Conservation (phyloP, 2,888 invertebrate species). For the Acanthoscelides obtectus region DNA sequence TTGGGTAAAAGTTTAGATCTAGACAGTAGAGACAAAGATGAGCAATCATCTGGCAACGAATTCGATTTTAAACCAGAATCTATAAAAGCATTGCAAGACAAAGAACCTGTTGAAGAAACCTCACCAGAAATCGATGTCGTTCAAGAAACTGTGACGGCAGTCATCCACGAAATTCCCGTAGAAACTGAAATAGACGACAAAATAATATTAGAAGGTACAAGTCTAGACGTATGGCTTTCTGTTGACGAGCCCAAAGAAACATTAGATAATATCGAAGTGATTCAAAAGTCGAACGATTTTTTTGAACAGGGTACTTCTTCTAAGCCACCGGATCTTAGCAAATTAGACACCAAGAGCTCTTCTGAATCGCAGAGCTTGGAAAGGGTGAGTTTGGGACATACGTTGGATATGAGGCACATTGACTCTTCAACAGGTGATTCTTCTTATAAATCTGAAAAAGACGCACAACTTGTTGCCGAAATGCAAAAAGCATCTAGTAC, state of each 20-base stretch:
- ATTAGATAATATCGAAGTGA: conserved; percentile 41
- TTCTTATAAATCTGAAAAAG: conserved; percentile 44
- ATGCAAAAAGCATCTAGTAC: conserved; percentile 42
- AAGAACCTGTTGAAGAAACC: conserved; percentile 34
- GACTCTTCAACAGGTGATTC: conserved; percentile 46
- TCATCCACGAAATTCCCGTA: conserved; percentile 30
- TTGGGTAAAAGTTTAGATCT: conserved; percentile 47
- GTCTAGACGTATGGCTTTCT: conserved; percentile 48
- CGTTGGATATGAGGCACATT: conserved; percentile 46
- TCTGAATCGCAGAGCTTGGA: conserved; percentile 45
- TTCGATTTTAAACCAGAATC: conserved; percentile 43
- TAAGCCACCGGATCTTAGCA: conserved; percentile 44
- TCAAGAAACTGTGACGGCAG: conserved; percentile 32
- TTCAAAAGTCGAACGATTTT: conserved; percentile 45
- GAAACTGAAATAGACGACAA: conserved; percentile 31
- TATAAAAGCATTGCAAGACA: conserved; percentile 26
- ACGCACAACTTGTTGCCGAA: conserved; percentile 41
- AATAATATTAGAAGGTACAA: conserved; percentile 46
- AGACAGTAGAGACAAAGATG: conserved; percentile 38
- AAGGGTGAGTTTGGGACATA: conserved; percentile 43
- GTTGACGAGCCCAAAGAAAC: conserved; percentile 40
- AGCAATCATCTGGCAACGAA: conserved; percentile 30
- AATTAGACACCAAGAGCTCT: conserved; percentile 43
- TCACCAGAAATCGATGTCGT: conserved; percentile 36
- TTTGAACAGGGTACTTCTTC: conserved; percentile 41